Evolutionary conservation across 2,888 invertebrate species (phyloP).

Genomic region (Sinotaia quadrata): DNA sequence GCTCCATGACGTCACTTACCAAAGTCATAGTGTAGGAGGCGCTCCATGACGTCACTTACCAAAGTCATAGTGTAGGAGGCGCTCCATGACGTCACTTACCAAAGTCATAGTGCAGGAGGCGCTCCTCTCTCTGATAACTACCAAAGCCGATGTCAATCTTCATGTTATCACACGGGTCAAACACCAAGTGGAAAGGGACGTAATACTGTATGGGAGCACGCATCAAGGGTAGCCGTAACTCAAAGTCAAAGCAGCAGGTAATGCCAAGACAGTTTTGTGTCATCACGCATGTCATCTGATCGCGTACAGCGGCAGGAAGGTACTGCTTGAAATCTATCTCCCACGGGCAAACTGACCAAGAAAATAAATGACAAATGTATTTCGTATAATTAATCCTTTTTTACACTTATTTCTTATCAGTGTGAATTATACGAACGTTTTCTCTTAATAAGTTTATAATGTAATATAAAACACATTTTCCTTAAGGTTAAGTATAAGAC

Average conservation of each 20-base stretch:
- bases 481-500: no score
- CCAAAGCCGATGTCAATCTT: slow-evolving; percentile 37
- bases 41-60: no score
- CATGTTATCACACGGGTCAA: slow-evolving; percentile 37
- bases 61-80: slow-evolving; percentile 39
- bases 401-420: no score
- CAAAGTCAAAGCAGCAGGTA: slow-evolving; percentile 35
- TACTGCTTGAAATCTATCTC: slow-evolving; percentile 16
- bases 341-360: slow-evolving; percentile 25
- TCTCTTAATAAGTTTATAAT: no score
- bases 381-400: no score
- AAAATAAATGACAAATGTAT: slow-evolving; percentile 36
- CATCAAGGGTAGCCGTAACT: slow-evolving; percentile 15
- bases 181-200: slow-evolving; percentile 27
- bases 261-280: slow-evolving; percentile 38
- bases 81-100: slow-evolving; percentile 32
- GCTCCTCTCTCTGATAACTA: slow-evolving; percentile 26
- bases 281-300: slow-evolving; percentile 31
- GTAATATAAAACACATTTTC: no score
- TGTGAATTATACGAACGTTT: no score
- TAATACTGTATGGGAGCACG: background rate
- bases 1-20: no score
- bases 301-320: slow-evolving; percentile 11
- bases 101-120: slow-evolving; percentile 38
- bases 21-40: no score